phyloP scores from a whole-genome alignment of 1,140 invertebrate species.

The Scaptomyza graminum region DNA sequence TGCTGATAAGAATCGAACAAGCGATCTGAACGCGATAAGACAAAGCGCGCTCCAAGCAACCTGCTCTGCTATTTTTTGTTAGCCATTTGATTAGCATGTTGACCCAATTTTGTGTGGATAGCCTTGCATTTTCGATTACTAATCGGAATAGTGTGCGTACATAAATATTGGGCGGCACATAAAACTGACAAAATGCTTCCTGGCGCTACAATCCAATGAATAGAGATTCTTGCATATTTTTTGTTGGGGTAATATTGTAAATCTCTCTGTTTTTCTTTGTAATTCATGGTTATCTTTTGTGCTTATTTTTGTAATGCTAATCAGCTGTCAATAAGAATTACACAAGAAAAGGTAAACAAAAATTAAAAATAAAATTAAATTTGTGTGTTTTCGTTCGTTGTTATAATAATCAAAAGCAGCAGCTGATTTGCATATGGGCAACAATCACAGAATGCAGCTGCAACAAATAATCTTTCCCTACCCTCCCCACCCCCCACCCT shows the following conservation, averaged over 20 bases:
- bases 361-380: constrained; percentile 52
- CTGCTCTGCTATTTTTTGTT: background rate
- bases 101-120: constrained; percentile 7
- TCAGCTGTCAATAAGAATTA: constrained; percentile 35
- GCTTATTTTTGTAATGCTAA: constrained; percentile 12
- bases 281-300: background rate
- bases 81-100: constrained; percentile 26
- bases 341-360: constrained; percentile 29
- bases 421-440: constrained; percentile 43
- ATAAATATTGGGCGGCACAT: constrained; percentile 20
- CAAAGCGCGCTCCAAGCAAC: constrained; percentile 1
- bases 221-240: background rate
- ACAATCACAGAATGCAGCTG: constrained; percentile 5
- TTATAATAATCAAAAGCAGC: constrained; percentile 45
- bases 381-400: constrained; percentile 27
- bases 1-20: constrained; percentile 10
- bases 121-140: constrained; percentile 36
- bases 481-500: background rate
- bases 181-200: constrained; percentile 28
- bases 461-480: constrained; percentile 3
- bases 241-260: background rate
- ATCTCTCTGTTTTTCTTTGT: background rate
- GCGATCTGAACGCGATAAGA: constrained; percentile 8
- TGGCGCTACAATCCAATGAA: constrained; percentile 27
- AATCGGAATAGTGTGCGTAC: constrained; percentile 2